These are phyloP conservation scores for Pristis pectinata DNA, from an alignment of 2,797 vertebrate species.

Conservation along the genomic window DNA sequence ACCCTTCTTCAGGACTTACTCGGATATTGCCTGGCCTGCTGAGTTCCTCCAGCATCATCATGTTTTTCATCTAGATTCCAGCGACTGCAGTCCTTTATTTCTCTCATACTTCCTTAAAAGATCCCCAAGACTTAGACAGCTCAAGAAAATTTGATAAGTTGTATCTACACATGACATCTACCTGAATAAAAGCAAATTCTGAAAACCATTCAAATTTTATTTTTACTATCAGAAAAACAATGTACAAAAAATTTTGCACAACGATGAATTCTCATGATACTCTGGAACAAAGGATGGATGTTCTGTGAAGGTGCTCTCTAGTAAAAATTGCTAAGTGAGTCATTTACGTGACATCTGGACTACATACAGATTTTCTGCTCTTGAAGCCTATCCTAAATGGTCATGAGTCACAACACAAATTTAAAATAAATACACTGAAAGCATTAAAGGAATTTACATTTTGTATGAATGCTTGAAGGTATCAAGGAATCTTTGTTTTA, in stretches of 20 bases:
- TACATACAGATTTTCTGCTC: background rate
- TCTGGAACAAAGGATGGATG: background rate
- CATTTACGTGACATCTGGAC: background rate
- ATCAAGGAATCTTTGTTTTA: background rate
- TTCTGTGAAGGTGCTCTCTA: constrained; percentile 6
- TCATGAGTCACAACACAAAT: constrained; percentile 21
- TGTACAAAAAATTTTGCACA: background rate
- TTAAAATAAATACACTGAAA: background rate
- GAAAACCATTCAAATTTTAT: background rate
- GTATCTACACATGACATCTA: background rate
- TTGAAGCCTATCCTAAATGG: background rate
- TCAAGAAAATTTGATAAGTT: background rate
- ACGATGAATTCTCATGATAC: background rate
- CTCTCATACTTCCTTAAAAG: background rate
- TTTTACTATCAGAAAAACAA: background rate
- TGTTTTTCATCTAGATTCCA: too few relatives aligned
- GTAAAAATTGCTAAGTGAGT: background rate
- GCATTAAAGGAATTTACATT: background rate
- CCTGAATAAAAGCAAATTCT: background rate
- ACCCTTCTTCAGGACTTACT: too few relatives aligned
- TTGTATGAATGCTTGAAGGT: background rate
- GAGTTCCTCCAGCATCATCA: too few relatives aligned
- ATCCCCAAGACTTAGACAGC: background rate
- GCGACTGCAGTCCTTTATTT: too few relatives aligned
- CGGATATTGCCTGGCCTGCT: too few relatives aligned